Evolutionary conservation across 2,888 invertebrate species (phyloP).

Genomic region (Imbricaverruca yamaguchii): DNA sequence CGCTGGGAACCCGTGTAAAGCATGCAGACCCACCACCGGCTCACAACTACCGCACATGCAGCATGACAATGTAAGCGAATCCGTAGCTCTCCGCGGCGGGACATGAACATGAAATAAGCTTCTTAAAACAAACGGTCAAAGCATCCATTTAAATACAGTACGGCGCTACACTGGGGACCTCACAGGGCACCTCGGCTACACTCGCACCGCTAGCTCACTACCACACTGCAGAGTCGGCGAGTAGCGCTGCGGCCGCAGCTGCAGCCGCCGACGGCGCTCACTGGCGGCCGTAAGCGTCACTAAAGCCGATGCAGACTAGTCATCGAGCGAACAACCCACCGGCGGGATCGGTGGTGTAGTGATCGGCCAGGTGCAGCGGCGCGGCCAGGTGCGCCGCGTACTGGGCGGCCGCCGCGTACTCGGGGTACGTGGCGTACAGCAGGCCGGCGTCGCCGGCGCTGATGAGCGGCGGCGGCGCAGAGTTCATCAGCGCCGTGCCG

Average conservation of each 20-base stretch:
- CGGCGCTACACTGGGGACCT: not conserved
- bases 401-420: conserved; percentile 75
- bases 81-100: not conserved
- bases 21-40: conserved; percentile 12
- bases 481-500: conserved; percentile 52
- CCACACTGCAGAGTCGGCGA: not conserved
- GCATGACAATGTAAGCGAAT: conserved; percentile 8
- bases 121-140: conserved; percentile 19
- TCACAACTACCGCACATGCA: not conserved
- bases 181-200: not conserved
- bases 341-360: conserved; percentile 62
- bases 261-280: not conserved
- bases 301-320: conserved; percentile 37
- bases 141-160: conserved; percentile 2
- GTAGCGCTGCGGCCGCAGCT: not conserved
- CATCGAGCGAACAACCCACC: conserved; percentile 89
- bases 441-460: conserved; percentile 65
- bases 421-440: conserved; percentile 66
- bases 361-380: conserved; percentile 55
- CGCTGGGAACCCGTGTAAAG: conserved; percentile 9
- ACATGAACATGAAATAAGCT: conserved; percentile 20
- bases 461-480: conserved; percentile 52
- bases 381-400: conserved; percentile 63
- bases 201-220: not conserved
- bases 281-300: not conserved